A percentile compares a stretch with the other conserved stretches of the same genome.
phyloP scores from a whole-genome alignment of 2,888 invertebrate genomes.

The Amiota mariae region DNA sequence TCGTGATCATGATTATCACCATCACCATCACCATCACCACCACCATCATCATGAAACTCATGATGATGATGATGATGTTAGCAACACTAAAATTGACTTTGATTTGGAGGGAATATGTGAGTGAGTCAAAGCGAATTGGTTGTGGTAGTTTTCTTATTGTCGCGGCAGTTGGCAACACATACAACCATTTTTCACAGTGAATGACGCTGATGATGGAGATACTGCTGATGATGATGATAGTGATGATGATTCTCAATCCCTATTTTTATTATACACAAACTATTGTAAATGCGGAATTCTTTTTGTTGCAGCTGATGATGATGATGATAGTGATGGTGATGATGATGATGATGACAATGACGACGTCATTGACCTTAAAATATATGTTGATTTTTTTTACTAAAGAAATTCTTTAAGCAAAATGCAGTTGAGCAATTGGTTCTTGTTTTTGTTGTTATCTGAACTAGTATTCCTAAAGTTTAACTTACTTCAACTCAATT shows the following conservation, averaged over 20 bases:
- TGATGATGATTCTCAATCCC: neutral
- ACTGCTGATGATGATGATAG: neutral
- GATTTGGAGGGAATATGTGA: too few relatives aligned
- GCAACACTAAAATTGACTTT: too few relatives aligned
- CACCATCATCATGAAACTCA: too few relatives aligned
- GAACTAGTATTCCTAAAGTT: too few relatives aligned
- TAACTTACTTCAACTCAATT: too few relatives aligned
- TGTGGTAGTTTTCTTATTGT: neutral
- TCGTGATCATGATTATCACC: too few relatives aligned
- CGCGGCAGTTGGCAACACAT: neutral
- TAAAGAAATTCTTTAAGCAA: neutral
- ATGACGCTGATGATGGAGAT: neutral
- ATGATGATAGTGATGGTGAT: neutral
- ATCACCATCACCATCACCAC: too few relatives aligned
- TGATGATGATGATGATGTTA: too few relatives aligned
- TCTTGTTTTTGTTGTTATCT: too few relatives aligned
- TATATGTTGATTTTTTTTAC: neutral
- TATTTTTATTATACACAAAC: neutral
- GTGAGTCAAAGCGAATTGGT: too few relatives aligned
- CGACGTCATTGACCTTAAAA: slow-evolving; percentile 25
- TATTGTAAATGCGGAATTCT: neutral
- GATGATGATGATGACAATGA: neutral
- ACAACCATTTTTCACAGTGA: neutral
- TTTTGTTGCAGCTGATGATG: slow-evolving; percentile 3
- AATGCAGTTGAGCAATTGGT: neutral